Percentiles rank a stretch among this genome's conserved stretches.
Evolutionary conservation across 2,888 invertebrate genomes (phyloP).

Genomic region (Heliconius charithonia): DNA sequence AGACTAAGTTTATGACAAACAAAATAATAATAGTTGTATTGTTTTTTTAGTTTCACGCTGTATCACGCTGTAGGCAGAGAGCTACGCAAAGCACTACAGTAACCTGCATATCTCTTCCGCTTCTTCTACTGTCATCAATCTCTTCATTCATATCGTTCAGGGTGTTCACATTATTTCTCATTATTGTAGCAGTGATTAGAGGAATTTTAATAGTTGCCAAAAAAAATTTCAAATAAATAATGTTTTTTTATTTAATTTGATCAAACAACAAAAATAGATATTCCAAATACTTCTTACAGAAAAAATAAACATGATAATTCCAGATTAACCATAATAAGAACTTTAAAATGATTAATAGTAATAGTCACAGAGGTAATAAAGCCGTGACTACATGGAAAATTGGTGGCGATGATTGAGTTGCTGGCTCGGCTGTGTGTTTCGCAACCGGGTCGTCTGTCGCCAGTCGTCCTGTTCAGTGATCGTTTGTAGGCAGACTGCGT

Average conservation of each 20-base stretch:
- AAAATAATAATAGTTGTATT: too few relatives aligned
- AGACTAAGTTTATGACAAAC: not conserved
- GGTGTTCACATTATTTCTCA: too few relatives aligned
- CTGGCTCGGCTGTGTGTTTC: conserved; percentile 23
- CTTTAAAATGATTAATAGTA: not conserved
- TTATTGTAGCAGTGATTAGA: not conserved
- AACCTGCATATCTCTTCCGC: too few relatives aligned
- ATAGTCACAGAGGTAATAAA: not conserved
- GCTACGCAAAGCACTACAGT: too few relatives aligned
- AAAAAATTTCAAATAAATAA: not conserved
- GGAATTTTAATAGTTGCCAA: not conserved
- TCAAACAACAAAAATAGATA: not conserved
- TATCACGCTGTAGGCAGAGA: too few relatives aligned
- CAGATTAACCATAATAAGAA: not conserved
- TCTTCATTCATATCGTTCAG: too few relatives aligned
- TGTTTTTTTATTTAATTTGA: not conserved
- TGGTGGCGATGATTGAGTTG: conserved; percentile 20
- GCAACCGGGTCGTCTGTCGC: conserved; percentile 16
- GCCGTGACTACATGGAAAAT: conserved; percentile 23
- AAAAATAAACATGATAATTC: not conserved
- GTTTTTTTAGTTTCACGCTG: too few relatives aligned
- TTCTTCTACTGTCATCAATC: too few relatives aligned
- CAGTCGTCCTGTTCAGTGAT: conserved; percentile 32
- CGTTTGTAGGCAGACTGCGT: conserved; percentile 33
- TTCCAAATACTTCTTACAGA: not conserved